These are phyloP conservation scores for Vidua chalybeata DNA, from an alignment of 2,113 vertebrate species.

Conservation along the genomic window DNA sequence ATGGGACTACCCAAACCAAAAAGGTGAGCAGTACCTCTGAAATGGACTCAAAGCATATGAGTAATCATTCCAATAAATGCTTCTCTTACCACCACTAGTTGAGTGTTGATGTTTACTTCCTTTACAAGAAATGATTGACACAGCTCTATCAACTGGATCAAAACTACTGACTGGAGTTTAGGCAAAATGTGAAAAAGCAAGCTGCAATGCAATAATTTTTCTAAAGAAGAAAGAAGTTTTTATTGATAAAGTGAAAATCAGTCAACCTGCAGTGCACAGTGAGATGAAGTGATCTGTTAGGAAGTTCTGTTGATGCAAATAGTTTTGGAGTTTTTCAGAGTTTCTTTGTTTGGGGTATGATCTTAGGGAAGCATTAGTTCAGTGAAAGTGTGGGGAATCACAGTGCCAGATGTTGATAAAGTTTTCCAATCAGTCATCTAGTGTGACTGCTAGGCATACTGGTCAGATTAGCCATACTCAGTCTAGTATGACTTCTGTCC, in stretches of 20 bases:
- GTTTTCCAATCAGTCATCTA: neutral
- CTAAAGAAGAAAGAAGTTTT: neutral
- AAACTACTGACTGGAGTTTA: neutral
- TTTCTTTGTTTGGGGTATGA: neutral
- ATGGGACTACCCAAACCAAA: conserved; percentile 95
- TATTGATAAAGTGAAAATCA: neutral
- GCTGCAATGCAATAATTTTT: neutral
- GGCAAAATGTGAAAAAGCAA: neutral
- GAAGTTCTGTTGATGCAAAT: neutral
- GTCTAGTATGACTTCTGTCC: neutral
- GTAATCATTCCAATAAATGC: neutral
- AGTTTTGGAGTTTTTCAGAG: neutral
- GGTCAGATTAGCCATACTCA: neutral
- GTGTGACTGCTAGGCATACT: neutral
- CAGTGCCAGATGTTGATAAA: neutral
- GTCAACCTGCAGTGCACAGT: neutral
- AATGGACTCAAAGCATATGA: neutral
- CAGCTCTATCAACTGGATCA: neutral
- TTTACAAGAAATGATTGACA: neutral
- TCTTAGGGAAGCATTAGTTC: neutral
- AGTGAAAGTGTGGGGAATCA: neutral
- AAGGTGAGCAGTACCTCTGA: conserved; percentile 79
- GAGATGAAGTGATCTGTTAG: neutral
- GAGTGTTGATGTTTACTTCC: neutral
- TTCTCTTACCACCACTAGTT: neutral